Base-by-base conservation (phyloP, 2,797 vertebrate genomes). In the Protonibea diacanthus region DNA sequence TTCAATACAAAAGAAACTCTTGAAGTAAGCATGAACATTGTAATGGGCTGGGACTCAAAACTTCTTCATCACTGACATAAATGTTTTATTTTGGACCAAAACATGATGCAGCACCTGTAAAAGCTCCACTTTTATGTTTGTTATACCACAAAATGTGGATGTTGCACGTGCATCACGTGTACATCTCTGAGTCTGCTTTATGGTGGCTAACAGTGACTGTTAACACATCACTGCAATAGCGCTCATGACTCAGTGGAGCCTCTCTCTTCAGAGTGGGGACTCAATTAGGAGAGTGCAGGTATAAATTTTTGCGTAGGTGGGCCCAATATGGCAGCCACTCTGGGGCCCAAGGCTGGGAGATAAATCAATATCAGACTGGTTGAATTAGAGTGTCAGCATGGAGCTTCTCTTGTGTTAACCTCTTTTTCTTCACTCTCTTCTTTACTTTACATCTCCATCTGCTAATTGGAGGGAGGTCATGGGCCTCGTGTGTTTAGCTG, bases 271-370 rank as follows among this genome's bases (percentile, higher is more conserved):
- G 74, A 71, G 71, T 70, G 56, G 63, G 55, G 72, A 85, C 78
- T 91, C 90, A 92, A 92, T 93, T 92, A 92, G 72, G 82, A 88
- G 71, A 91, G 88, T 89, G 89, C 85, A 82, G 58, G 78, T 91
- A 92, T 92, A 91, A 63, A 91, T 91, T 93, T 93, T 86, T 87
- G 88, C 56, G 91, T 89, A 91, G 91, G 91, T 85, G 84, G 89
- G 64, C 78, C 87, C 86, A 83, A 81, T 89, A 91, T 88, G 86
- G 91, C 88, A 89, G 82, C 83, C 85, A 71, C 82, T 79, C 57
- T 33, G 65, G 84, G 80, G 71, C 74, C 68, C 64, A 14, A 55
- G 78, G 61, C 81, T 55, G 78, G 76, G 56, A 70, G 69, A 87
- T 92, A 86, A 93, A 94, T 93, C 92, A 91, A 93, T 91, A 80